Evolutionary conservation across 2,888 invertebrate genomes (phyloP).

Genomic region (Pilophorus perplexus): DNA sequence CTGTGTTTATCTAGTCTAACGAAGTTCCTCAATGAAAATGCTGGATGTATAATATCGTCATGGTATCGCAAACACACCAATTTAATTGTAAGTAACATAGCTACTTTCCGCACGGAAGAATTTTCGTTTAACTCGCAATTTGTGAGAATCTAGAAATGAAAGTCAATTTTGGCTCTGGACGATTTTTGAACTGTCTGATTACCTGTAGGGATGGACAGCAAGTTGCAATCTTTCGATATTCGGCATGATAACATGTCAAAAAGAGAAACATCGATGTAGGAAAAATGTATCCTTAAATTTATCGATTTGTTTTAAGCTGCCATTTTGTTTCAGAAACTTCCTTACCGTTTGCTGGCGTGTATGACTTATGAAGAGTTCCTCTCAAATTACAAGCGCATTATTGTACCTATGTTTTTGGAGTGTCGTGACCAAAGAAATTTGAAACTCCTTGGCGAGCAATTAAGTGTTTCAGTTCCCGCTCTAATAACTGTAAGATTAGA

Average conservation of each 20-base stretch:
- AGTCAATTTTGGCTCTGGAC: too few relatives aligned
- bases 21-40: conserved; percentile 53
- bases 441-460: not conserved
- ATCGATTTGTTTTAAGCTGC: not conserved
- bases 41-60: conserved; percentile 56
- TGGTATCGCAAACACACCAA: conserved; percentile 54
- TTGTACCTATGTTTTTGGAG: conserved; percentile 54
- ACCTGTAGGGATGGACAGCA: too few relatives aligned
- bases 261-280: too few relatives aligned
- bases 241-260: too few relatives aligned
- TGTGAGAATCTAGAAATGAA: too few relatives aligned
- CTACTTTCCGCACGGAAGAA: too few relatives aligned
- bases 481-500: conserved; percentile 14
- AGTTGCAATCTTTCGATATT: too few relatives aligned
- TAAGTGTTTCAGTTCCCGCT: not conserved
- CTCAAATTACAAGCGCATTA: conserved; percentile 52
- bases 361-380: conserved; percentile 53
- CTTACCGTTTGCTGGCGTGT: conserved; percentile 52
- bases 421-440: conserved; percentile 50
- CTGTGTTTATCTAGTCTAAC: conserved; percentile 50
- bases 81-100: conserved; percentile 35
- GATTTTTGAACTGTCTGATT: too few relatives aligned
- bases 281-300: too few relatives aligned
- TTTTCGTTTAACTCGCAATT: too few relatives aligned
- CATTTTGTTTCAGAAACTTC: conserved; percentile 50